These are phyloP conservation scores for Acrobasis repandana DNA, from an alignment of 2,888 invertebrate species.

Conservation along the genomic window DNA sequence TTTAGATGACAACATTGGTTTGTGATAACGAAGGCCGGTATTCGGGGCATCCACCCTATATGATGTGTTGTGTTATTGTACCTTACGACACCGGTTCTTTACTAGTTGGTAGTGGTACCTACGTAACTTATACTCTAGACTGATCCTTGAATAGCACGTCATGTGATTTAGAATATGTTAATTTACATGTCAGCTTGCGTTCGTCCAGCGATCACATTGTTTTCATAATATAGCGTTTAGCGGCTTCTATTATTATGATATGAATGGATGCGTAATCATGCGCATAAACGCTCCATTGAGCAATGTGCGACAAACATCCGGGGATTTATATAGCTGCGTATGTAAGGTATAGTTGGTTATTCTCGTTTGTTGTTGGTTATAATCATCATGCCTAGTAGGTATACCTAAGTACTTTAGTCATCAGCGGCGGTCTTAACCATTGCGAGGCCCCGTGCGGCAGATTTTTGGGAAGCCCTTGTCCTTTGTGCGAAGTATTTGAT, in stretches of 20 bases:
- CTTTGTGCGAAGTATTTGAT: no score
- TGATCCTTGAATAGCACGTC: background rate
- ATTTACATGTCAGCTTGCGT: background rate
- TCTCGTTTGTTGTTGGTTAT: background rate
- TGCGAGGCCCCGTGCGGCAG: no score
- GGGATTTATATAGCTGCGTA: background rate
- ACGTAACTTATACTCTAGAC: background rate
- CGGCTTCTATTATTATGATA: slow-evolving; percentile 12
- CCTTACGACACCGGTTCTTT: background rate
- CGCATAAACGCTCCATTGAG: slow-evolving; percentile 11
- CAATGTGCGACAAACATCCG: slow-evolving; percentile 14
- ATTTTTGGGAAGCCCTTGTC: no score
- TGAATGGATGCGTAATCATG: slow-evolving; percentile 14
- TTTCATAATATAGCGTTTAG: slow-evolving; percentile 3
- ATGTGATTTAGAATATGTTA: background rate
- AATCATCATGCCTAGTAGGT: no score
- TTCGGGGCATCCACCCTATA: no score
- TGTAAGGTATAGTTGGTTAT: background rate
- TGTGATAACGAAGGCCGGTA: no score
- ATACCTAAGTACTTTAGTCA: no score
- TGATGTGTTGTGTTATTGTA: no score
- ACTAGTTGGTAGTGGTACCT: background rate
- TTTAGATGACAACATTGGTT: no score
- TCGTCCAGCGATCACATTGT: background rate
- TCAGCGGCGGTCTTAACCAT: no score